Evolutionary conservation across 2,888 invertebrate species (phyloP).

Genomic region (Trisateles emortualis): DNA sequence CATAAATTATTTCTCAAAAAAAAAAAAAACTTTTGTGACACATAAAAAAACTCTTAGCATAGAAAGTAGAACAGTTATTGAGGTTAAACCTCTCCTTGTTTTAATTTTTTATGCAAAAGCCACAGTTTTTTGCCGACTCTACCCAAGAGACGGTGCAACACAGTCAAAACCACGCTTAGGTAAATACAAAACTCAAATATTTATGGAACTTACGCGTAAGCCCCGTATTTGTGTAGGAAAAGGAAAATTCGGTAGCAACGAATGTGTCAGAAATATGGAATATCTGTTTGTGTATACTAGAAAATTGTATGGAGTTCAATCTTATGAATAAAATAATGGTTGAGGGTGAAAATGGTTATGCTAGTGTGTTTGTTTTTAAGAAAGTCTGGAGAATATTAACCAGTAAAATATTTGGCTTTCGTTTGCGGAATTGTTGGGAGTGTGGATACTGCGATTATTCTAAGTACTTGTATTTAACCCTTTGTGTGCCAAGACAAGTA

Average conservation of each 20-base stretch:
- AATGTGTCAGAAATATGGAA: constrained; percentile 42
- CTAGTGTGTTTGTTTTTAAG: not conserved
- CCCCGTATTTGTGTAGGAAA: constrained; percentile 54
- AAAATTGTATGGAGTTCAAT: constrained; percentile 25
- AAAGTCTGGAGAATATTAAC: not conserved
- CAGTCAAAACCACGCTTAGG: constrained; percentile 42
- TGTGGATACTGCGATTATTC: too few relatives aligned
- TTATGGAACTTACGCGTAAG: constrained; percentile 64
- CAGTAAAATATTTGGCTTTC: not conserved
- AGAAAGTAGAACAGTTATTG: constrained; percentile 5
- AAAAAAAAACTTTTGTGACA: not conserved
- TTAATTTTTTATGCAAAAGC: constrained; percentile 20
- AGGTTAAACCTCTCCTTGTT: constrained; percentile 1
- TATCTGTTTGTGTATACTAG: constrained; percentile 23
- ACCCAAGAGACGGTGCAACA: constrained; percentile 39
- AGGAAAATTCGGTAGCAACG: constrained; percentile 39
- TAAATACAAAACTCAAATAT: constrained; percentile 69
- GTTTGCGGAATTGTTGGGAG: not conserved
- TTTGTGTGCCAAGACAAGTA: too few relatives aligned
- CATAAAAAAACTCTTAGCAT: constrained; percentile 1
- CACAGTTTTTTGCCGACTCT: constrained; percentile 26
- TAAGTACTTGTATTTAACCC: too few relatives aligned
- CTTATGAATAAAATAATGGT: constrained; percentile 42
- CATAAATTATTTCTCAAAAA: too few relatives aligned
- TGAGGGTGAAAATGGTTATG: not conserved